Conservation (phyloP, 2,888 invertebrate genomes). For the Opisthograptis luteolata region DNA sequence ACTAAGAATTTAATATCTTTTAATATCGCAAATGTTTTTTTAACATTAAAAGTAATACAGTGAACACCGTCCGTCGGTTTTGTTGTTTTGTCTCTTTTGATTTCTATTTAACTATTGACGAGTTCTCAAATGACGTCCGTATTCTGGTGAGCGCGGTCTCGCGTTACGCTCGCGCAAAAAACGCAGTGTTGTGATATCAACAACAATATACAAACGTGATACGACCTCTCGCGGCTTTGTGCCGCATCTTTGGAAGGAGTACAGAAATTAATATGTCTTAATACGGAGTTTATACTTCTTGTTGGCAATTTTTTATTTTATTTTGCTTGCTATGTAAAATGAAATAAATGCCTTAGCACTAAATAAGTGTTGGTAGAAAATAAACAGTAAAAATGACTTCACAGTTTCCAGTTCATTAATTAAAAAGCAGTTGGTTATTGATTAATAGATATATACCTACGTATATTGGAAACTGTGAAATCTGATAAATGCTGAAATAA, state of each 20-base stretch:
- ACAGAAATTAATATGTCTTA: constrained; percentile 26
- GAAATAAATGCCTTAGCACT: too few relatives aligned
- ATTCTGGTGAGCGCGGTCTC: constrained; percentile 30
- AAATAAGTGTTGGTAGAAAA: too few relatives aligned
- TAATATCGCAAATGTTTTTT: too few relatives aligned
- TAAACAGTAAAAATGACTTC: too few relatives aligned
- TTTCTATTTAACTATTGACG: constrained; percentile 22
- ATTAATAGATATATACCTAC: too few relatives aligned
- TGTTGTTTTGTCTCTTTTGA: constrained; percentile 13
- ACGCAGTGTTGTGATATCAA: constrained; percentile 28
- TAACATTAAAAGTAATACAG: too few relatives aligned
- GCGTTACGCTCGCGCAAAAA: constrained; percentile 32
- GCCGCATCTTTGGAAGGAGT: constrained; percentile 17
- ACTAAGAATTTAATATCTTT: too few relatives aligned
- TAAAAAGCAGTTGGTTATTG: too few relatives aligned
- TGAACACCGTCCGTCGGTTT: neutral
- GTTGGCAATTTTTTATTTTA: constrained; percentile 22
- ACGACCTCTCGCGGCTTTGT: constrained; percentile 31
- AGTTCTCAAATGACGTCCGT: constrained; percentile 24
- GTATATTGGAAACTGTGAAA: too few relatives aligned
- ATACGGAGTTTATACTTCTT: constrained; percentile 22
- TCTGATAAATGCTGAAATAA: too few relatives aligned
- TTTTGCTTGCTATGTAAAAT: too few relatives aligned
- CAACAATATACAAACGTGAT: constrained; percentile 31
- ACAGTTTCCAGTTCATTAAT: too few relatives aligned